These are phyloP conservation scores for Struthio camelus DNA, from an alignment of 2,113 vertebrate genomes.

Conservation along the genomic window DNA sequence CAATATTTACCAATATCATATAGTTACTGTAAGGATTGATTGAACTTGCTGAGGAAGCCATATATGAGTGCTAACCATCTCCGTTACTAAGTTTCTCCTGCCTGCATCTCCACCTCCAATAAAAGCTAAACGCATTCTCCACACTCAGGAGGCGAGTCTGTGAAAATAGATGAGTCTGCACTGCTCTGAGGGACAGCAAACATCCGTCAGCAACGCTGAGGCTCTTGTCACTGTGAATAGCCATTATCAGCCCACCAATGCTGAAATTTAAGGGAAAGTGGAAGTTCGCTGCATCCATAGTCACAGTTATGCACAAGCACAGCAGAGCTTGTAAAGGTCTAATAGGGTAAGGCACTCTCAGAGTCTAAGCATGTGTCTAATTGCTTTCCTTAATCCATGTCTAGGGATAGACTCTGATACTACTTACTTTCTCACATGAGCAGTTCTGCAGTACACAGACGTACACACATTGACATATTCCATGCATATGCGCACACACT, in stretches of 20 bases:
- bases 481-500: neutral
- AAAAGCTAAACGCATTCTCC: neutral
- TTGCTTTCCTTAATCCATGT: neutral
- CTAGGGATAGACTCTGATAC: neutral
- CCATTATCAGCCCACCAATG: rapidly evolving
- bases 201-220: neutral
- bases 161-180: neutral
- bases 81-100: neutral
- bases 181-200: neutral
- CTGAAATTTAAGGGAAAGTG: neutral
- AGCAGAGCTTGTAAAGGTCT: neutral
- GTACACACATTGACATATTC: rapidly evolving
- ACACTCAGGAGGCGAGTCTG: neutral
- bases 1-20: neutral
- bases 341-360: neutral
- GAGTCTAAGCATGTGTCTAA: neutral
- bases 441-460: neutral
- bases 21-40: neutral
- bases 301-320: neutral
- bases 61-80: neutral
- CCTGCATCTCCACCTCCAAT: neutral
- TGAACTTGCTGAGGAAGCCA: neutral
- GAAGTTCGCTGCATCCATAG: neutral
- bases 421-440: neutral
- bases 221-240: neutral